A percentile compares a stretch with the other conserved stretches of the same genome.
These are phyloP conservation scores for Bovichtus variegatus DNA, from an alignment of 2,797 vertebrate genomes.

Conservation along the genomic window DNA sequence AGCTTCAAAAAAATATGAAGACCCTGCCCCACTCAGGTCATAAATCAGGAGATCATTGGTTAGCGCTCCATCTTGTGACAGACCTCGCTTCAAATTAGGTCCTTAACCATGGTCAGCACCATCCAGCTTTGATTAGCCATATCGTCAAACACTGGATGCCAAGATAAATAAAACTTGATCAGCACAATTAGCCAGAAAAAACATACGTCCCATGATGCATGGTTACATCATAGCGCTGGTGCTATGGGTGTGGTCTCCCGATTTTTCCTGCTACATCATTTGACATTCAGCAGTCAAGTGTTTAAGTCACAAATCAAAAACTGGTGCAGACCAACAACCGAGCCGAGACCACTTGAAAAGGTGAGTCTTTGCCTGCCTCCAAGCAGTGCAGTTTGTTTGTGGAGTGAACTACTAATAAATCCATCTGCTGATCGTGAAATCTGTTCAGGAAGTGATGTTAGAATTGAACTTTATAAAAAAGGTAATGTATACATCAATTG, in stretches of 20 bases:
- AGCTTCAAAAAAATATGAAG: not conserved
- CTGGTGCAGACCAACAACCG: no score
- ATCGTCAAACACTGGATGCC: constrained; percentile 34
- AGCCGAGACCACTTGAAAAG: no score
- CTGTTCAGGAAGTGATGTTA: no score
- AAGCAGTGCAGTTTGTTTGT: no score
- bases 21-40: not conserved
- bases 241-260: not conserved
- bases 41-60: constrained; percentile 48
- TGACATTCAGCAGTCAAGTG: no score
- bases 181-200: constrained; percentile 45
- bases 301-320: no score
- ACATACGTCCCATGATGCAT: constrained; percentile 43
- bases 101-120: constrained; percentile 58
- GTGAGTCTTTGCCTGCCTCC: no score
- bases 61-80: constrained; percentile 71
- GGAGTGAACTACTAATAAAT: no score
- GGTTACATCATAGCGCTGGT: not conserved
- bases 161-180: constrained; percentile 64
- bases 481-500: no score
- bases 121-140: constrained; percentile 48
- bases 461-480: no score
- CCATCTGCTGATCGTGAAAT: no score
- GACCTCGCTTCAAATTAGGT: constrained; percentile 63
- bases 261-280: not conserved